Base-by-base conservation (phyloP, 2,797 vertebrate species). In the Typhlichthys subterraneus region DNA sequence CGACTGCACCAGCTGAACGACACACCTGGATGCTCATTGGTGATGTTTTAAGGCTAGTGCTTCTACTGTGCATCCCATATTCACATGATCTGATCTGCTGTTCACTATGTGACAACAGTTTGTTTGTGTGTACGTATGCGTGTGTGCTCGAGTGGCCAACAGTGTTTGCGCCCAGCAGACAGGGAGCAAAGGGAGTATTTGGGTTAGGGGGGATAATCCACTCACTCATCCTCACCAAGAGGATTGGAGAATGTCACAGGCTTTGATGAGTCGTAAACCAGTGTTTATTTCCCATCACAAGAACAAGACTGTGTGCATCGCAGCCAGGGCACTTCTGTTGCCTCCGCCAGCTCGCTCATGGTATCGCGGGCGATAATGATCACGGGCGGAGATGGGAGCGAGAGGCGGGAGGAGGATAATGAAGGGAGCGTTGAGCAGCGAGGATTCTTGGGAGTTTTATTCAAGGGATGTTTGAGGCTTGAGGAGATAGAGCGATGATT, bases 171-270 rank as follows among this genome's bases (percentile, higher is more conserved):
- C 29, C 19, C 15, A 48, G 73, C 77, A 73, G 77, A 73, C 67
- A 65, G 76, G 75, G 78, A 84, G 81, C 57, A 2, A 54, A 79
- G 76, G 63, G 81, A 68, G 84, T 89, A 89, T 91, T 89, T 90
- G 85, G 86, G 88, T 87, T 89, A 86, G 78, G 59, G 72, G 53
- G 76, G 88, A 91, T 92, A 91, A 92, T 91, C 91, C 84, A 87
- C 87, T 88, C 87, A 80, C 82, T 80, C 87, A 76, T 83, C 89
- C 82, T 80, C 87, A 75, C 82, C 89, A 90, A 92, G 86, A 89
- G 85, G 88, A 89, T 89, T 91, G 85, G 75, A 79, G 73, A 82
- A 81, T 87, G 84, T 85, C 85, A 64, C 57, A 69, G 82, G 87
- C 82, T 88, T 85, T 89, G 85, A 89, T 90, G 84, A 91, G 76